Percentiles rank a stretch among this genome's conserved stretches.
Conservation (phyloP, 2,113 vertebrate species). For the Ellobius talpinus region DNA sequence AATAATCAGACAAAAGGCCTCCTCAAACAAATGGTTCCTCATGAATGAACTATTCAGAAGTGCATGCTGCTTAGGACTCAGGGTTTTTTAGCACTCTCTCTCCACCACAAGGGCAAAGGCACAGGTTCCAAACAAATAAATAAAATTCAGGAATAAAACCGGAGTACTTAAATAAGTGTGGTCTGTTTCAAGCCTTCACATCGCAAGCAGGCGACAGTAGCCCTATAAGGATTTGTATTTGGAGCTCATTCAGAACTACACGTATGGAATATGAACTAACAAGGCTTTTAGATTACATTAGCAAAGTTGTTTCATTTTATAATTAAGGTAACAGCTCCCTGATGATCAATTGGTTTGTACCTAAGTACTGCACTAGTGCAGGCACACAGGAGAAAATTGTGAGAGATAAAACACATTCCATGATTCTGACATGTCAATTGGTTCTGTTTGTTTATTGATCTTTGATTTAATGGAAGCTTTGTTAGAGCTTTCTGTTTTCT, state of each 20-base stretch:
- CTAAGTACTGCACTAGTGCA: slow-evolving; percentile 75
- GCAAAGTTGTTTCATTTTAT: slow-evolving; percentile 87
- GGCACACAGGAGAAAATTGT: slow-evolving; percentile 68
- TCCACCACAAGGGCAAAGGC: slow-evolving; percentile 71
- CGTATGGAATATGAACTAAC: slow-evolving; percentile 79
- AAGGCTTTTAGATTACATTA: slow-evolving; percentile 79
- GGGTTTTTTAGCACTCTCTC: slow-evolving; percentile 74
- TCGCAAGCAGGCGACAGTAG: slow-evolving; percentile 2
- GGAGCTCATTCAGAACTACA: slow-evolving; percentile 79
- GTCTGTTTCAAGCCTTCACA: slow-evolving; percentile 44
- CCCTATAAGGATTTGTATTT: slow-evolving; percentile 77
- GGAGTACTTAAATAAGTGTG: slow-evolving; percentile 37
- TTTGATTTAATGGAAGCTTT: slow-evolving; percentile 86
- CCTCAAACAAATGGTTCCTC: slow-evolving; percentile 81
- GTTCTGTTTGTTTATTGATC: slow-evolving; percentile 86
- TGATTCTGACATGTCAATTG: slow-evolving; percentile 52
- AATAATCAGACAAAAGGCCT: slow-evolving; percentile 84
- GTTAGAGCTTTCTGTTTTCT: slow-evolving; percentile 79
- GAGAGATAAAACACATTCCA: slow-evolving; percentile 42
- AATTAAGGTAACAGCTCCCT: slow-evolving; percentile 86
- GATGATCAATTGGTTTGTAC: slow-evolving; percentile 82
- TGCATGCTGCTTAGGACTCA: slow-evolving; percentile 71
- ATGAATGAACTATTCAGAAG: slow-evolving; percentile 83
- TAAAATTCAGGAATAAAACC: slow-evolving; percentile 44
- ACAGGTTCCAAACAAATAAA: slow-evolving; percentile 67